These are phyloP conservation scores for Strongylocentrotus purpuratus DNA, from an alignment of 35 echinoderm and acorn worm genomes.

Conservation along the genomic window DNA sequence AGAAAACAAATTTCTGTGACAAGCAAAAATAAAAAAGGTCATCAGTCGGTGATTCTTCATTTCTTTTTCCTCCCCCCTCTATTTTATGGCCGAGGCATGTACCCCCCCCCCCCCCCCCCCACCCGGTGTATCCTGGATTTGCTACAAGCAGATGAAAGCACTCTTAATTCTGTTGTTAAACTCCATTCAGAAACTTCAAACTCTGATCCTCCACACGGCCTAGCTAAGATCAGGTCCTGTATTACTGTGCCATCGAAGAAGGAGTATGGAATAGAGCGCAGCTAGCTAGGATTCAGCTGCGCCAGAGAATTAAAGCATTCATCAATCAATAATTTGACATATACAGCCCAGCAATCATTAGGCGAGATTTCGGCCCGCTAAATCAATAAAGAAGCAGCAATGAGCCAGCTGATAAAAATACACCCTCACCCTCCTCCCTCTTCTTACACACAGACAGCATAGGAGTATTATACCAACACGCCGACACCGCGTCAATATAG, in stretches of 20 bases:
- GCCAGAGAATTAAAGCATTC: background rate
- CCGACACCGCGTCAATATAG: background rate
- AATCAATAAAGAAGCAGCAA: slow-evolving; percentile 18
- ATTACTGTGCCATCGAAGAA: background rate
- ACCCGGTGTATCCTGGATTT: too few species aligned
- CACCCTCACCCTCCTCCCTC: background rate
- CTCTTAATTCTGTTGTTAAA: background rate
- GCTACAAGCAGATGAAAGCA: too few species aligned
- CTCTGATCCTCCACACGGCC: background rate
- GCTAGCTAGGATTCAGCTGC: background rate
- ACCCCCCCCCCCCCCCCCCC: too few species aligned
- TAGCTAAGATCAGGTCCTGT: background rate
- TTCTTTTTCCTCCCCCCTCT: too few species aligned
- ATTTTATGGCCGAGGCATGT: too few species aligned
- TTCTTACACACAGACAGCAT: background rate
- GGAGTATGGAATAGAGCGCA: background rate
- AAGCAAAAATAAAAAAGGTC: too few species aligned
- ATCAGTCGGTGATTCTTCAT: too few species aligned
- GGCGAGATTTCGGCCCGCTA: slow-evolving; percentile 6
- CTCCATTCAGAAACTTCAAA: background rate
- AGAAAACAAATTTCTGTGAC: too few species aligned
- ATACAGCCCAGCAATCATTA: slow-evolving; percentile 16
- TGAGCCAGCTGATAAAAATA: slow-evolving; percentile 3
- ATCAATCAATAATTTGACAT: slow-evolving; percentile 19
- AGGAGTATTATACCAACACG: background rate